Percentiles rank a stretch among this genome's conserved stretches.
These are phyloP conservation scores for Dinothrombium tinctorium DNA, from an alignment of 1,140 invertebrate genomes.

Conservation along the genomic window DNA sequence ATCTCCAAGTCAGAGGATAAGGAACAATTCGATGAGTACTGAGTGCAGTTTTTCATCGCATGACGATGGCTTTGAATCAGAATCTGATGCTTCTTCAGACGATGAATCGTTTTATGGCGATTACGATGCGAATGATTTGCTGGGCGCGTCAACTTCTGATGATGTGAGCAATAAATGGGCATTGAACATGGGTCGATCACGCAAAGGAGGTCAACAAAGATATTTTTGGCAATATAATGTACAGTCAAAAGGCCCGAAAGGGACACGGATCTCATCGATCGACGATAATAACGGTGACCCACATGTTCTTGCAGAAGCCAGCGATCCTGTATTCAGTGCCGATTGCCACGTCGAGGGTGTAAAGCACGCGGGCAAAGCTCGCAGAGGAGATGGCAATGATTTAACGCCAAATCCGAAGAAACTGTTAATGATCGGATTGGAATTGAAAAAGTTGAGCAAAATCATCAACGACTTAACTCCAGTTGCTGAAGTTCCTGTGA, in stretches of 20 bases:
- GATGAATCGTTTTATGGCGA: conserved; percentile 12
- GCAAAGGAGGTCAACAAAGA: conserved; percentile 40
- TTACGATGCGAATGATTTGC: conserved; percentile 10
- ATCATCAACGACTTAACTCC: conserved; percentile 88
- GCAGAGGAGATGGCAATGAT: conserved; percentile 92
- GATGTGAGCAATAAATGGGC: conserved; percentile 11
- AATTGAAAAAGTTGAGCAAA: conserved; percentile 70
- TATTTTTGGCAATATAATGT: conserved; percentile 99
- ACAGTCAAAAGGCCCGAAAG: conserved; percentile 91
- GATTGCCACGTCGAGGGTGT: conserved; percentile 45
- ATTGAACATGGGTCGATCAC: conserved; percentile 13
- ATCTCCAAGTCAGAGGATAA: too few species aligned
- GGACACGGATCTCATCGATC: conserved; percentile 19
- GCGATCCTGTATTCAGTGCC: conserved; percentile 77
- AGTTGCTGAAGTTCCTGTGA: conserved; percentile 71
- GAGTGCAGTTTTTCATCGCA: too few species aligned
- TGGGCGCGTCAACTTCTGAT: conserved; percentile 11
- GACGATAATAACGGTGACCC: conserved; percentile 52
- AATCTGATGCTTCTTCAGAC: conserved; percentile 12
- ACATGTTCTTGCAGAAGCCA: conserved; percentile 64
- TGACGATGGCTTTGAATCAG: too few species aligned
- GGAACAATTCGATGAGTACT: too few species aligned
- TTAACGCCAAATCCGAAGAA: conserved; percentile 81
- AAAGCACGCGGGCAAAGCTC: conserved; percentile 55
- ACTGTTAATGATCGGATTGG: conserved; percentile 63